Conservation (phyloP, 1,140 invertebrate species). For the Drosophila parabipectinata region DNA sequence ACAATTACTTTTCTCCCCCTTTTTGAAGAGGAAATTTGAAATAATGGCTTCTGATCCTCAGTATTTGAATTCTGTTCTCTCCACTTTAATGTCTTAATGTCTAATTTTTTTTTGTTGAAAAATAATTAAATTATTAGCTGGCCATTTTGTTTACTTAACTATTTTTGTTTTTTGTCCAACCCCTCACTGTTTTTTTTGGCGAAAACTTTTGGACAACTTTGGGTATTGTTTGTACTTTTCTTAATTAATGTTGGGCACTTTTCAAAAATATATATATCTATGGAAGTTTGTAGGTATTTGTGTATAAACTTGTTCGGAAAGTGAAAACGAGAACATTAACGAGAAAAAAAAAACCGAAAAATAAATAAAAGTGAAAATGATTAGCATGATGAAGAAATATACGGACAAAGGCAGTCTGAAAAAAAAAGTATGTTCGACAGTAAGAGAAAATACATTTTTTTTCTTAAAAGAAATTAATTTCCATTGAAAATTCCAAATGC, state of each 20-base stretch:
- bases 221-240: constrained; percentile 14
- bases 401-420: neutral
- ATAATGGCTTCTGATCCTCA: too few relatives aligned
- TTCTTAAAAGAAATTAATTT: constrained; percentile 74
- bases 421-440: constrained; percentile 1
- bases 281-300: neutral
- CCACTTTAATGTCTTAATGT: neutral
- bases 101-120: neutral
- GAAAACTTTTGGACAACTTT: constrained; percentile 21
- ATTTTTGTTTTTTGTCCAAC: neutral
- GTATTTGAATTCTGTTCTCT: neutral
- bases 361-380: constrained; percentile 74
- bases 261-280: neutral
- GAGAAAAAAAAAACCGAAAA: constrained; percentile 42
- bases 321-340: constrained; percentile 73
- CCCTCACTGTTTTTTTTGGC: neutral
- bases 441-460: constrained; percentile 7
- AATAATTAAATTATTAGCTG: constrained; percentile 9
- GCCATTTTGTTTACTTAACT: constrained; percentile 3
- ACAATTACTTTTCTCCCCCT: neutral
- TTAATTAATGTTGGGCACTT: constrained; percentile 35
- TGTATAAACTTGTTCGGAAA: constrained; percentile 54
- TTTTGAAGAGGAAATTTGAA: neutral
- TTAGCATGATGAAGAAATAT: constrained; percentile 55
- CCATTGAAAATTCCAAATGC: constrained; percentile 78